Conservation (phyloP, 1,140 invertebrate species). For the Sipha flava region DNA sequence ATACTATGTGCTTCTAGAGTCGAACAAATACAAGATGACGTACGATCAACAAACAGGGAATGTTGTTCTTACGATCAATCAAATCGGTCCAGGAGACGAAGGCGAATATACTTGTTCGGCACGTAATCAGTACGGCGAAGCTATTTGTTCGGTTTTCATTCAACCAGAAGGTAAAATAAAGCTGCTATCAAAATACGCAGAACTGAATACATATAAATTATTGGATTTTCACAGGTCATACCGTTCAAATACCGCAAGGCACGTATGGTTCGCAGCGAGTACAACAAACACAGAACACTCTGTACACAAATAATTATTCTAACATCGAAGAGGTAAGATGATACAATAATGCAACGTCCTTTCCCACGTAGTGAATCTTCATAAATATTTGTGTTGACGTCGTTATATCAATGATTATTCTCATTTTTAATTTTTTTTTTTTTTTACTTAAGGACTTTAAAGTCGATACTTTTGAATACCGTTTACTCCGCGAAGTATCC, state of each 20-base stretch:
- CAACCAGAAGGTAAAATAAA: constrained; percentile 66
- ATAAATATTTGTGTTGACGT: not conserved
- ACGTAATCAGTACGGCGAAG: constrained; percentile 85
- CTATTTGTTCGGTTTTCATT: constrained; percentile 88
- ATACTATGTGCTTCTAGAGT: constrained; percentile 46
- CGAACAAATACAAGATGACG: constrained; percentile 73
- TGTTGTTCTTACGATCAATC: constrained; percentile 78
- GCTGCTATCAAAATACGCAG: not conserved
- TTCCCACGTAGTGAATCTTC: too few species aligned
- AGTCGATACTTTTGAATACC: constrained; percentile 92
- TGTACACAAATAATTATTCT: constrained; percentile 61
- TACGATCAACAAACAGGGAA: constrained; percentile 80
- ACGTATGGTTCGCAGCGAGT: constrained; percentile 32
- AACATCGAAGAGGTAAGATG: constrained; percentile 39
- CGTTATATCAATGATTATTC: not conserved
- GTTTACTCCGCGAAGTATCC: constrained; percentile 80
- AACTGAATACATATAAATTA: not conserved
- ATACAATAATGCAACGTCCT: too few species aligned
- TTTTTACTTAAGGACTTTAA: constrained; percentile 48
- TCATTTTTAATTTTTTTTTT: not conserved
- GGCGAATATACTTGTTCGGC: constrained; percentile 93
- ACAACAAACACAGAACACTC: constrained; percentile 44
- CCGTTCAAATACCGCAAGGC: constrained; percentile 19
- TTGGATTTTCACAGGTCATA: constrained; percentile 1
- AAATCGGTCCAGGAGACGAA: constrained; percentile 86